Percentiles rank a stretch among this genome's conserved stretches.
Conservation (phyloP, 2,113 vertebrate genomes). For the Bos taurus region ARS-UCD2.0 NC_037331.1:57547001-57547500, state of each 20-base stretch:
- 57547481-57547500: background rate
- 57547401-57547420: background rate
- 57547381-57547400: background rate
- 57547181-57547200: background rate
- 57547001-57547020: background rate
- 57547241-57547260: background rate
- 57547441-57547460: background rate
- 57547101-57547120: background rate
- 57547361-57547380: background rate
- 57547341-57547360: background rate
- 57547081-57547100: background rate
- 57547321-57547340: background rate
- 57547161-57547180: background rate
- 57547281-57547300: background rate
- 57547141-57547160: background rate
- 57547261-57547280: background rate
- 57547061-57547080: background rate
- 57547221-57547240: fast-evolving
- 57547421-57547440: background rate
- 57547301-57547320: background rate
- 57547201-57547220: background rate
- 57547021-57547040: background rate
- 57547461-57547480: background rate
- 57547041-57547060: background rate
- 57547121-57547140: background rate